Conservation (phyloP, 2,888 invertebrate genomes). For the Neoascia interrupta region DNA sequence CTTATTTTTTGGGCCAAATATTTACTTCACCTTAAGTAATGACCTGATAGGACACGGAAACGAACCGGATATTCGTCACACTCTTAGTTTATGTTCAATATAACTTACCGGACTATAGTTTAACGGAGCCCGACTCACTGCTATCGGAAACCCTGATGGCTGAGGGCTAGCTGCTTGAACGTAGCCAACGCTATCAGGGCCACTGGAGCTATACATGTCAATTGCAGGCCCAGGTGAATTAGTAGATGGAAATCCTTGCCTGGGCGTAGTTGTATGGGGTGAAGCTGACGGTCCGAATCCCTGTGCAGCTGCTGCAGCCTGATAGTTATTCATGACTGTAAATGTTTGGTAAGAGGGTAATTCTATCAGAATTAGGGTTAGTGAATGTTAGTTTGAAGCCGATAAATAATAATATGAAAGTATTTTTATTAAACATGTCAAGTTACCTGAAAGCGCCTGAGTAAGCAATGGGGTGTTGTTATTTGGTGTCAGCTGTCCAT, state of each 20-base stretch:
- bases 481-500: constrained; percentile 97
- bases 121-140: constrained; percentile 95
- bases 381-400: constrained; percentile 49
- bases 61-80: too few relatives aligned
- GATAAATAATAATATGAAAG: too few relatives aligned
- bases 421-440: too few relatives aligned
- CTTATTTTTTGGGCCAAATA: too few relatives aligned
- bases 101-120: constrained; percentile 95
- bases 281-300: constrained; percentile 91
- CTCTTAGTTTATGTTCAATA: too few relatives aligned
- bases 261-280: constrained; percentile 86
- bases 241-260: constrained; percentile 92
- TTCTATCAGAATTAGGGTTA: constrained; percentile 64
- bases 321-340: constrained; percentile 98
- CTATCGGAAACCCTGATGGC: constrained; percentile 96
- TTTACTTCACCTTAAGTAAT: too few relatives aligned
- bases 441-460: constrained; percentile 97
- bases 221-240: constrained; percentile 95
- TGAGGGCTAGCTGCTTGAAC: constrained; percentile 98
- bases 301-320: constrained; percentile 89
- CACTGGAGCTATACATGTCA: constrained; percentile 95
- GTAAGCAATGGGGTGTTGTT: constrained; percentile 97
- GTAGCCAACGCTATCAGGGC: constrained; percentile 93
- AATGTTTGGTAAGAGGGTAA: constrained; percentile 68
- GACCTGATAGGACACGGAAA: too few relatives aligned